These are phyloP conservation scores for Erpobdella octoculata DNA, from an alignment of 2,888 invertebrate genomes.

Conservation along the genomic window DNA sequence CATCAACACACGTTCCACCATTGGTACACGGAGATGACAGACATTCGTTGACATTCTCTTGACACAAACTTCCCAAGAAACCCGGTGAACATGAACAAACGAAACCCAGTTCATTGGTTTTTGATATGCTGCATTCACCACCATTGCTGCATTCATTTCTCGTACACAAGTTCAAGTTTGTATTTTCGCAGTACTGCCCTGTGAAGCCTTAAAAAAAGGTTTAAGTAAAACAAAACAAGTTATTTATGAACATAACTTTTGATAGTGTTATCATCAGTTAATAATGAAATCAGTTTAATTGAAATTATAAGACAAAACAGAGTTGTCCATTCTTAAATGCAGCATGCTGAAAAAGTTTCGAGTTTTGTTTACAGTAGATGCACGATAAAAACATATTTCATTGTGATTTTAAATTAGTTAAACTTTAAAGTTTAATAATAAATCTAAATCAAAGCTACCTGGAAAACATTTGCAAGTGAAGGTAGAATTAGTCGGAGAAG, in stretches of 20 bases:
- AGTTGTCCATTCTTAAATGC: no score
- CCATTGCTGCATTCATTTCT: slow-evolving; percentile 25
- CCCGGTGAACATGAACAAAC: slow-evolving; percentile 40
- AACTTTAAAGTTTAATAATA: not conserved
- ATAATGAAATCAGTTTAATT: not conserved
- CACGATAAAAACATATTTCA: no score
- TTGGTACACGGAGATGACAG: slow-evolving; percentile 38
- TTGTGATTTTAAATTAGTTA: no score
- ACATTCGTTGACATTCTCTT: slow-evolving; percentile 76
- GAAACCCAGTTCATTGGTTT: slow-evolving; percentile 8
- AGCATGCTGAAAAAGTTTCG: no score
- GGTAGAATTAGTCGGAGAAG: not conserved
- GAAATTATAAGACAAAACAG: no score
- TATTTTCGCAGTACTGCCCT: slow-evolving; percentile 6
- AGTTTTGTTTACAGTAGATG: no score
- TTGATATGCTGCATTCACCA: not conserved
- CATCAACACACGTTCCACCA: slow-evolving; percentile 39
- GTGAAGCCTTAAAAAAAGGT: slow-evolving; percentile 7
- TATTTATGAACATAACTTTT: not conserved
- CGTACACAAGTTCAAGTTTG: not conserved
- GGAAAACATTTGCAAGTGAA: slow-evolving; percentile 17
- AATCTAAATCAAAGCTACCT: not conserved
- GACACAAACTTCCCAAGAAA: slow-evolving; percentile 42
- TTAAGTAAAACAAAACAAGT: not conserved
- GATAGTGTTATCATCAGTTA: not conserved